These are phyloP conservation scores for Buceros bicornis DNA, from an alignment of 2,797 vertebrate genomes.

Conservation along the genomic window DNA sequence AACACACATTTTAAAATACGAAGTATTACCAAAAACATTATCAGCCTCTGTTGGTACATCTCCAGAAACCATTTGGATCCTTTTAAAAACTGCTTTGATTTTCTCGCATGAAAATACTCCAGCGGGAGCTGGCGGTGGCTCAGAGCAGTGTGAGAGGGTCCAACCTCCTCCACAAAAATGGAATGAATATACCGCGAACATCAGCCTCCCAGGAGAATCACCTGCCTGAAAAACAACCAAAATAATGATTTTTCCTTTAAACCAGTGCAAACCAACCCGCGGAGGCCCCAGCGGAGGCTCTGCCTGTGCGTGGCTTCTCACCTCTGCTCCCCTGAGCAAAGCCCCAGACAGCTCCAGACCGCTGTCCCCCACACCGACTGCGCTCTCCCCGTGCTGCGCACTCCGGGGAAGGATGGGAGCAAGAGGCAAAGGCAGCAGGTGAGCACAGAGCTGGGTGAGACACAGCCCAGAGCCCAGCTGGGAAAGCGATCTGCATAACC, in stretches of 20 bases:
- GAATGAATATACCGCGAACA: fast-evolving
- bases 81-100: neutral
- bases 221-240: neutral
- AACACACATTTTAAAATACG: fast-evolving
- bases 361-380: fast-evolving
- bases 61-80: neutral
- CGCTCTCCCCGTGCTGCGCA: neutral
- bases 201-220: neutral
- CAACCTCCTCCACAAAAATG: neutral
- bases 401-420: neutral
- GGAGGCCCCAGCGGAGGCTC: too few species aligned
- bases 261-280: neutral
- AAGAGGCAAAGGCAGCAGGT: neutral
- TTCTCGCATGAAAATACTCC: fast-evolving
- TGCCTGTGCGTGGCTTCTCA: too few species aligned
- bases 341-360: fast-evolving
- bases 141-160: neutral
- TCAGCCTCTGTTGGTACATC: neutral
- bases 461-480: neutral
- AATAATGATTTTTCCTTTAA: fast-evolving
- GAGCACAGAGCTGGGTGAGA: neutral
- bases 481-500: neutral
- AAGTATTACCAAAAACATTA: neutral
- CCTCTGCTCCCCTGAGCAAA: neutral
- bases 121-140: fast-evolving